A percentile compares a stretch with the other conserved stretches of the same genome.
Conservation (phyloP, 2,113 vertebrate species). For the Oreotrochilus melanogaster region DNA sequence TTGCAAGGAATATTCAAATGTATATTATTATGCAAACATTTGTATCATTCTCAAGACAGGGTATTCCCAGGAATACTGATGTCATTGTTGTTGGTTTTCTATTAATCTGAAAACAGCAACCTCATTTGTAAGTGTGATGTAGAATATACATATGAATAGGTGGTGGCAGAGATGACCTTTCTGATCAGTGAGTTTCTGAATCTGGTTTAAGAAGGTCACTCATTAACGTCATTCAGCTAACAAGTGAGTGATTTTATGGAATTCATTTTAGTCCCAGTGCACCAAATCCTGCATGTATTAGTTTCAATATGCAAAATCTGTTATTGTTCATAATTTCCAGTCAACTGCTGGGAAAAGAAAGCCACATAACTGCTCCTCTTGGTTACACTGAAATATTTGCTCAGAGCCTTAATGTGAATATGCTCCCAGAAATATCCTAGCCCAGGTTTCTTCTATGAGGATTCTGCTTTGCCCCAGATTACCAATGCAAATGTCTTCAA, state of each 20-base stretch:
- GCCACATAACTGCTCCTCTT: neutral
- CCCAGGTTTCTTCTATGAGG: neutral
- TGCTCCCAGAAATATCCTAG: neutral
- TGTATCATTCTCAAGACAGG: neutral
- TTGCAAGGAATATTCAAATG: neutral
- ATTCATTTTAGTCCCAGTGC: constrained; percentile 51
- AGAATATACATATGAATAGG: constrained; percentile 46
- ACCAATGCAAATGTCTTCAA: neutral
- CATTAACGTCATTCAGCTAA: constrained; percentile 27
- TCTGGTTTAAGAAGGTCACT: constrained; percentile 32
- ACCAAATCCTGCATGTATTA: constrained; percentile 51
- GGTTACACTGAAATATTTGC: neutral
- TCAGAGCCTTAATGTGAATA: neutral
- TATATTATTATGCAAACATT: neutral
- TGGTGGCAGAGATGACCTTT: constrained; percentile 47
- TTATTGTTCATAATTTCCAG: constrained; percentile 36
- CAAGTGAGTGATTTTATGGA: constrained; percentile 25
- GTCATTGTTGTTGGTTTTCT: neutral
- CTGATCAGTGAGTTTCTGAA: constrained; percentile 37
- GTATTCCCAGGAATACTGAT: neutral
- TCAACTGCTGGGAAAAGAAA: neutral
- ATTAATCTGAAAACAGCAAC: constrained; percentile 38
- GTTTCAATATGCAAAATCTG: constrained; percentile 51
- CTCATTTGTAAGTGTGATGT: constrained; percentile 34
- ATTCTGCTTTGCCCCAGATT: neutral